Conservation (phyloP, 2,888 invertebrate genomes). For the Formica aserva region DNA sequence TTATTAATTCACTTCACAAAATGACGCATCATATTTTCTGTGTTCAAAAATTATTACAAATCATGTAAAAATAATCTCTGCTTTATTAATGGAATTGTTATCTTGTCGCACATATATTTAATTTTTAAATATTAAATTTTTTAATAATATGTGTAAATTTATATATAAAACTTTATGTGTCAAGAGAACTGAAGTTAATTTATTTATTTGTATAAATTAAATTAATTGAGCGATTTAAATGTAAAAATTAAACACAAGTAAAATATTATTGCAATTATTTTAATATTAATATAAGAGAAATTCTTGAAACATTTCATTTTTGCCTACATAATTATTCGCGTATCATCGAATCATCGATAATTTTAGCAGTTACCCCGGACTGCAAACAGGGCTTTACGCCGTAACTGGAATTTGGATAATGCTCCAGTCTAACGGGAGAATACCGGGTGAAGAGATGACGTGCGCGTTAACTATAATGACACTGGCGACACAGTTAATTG, state of each 20-base stretch:
- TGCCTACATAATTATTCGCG: background rate
- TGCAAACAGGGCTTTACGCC: background rate
- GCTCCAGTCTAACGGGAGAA: background rate
- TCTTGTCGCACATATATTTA: background rate
- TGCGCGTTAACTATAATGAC: constrained; percentile 51
- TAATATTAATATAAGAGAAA: background rate
- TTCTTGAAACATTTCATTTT: background rate
- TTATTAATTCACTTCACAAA: background rate
- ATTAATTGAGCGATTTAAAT: background rate
- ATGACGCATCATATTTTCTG: background rate
- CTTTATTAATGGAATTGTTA: background rate
- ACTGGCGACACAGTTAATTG: constrained; percentile 69
- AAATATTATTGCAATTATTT: background rate
- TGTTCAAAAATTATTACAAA: background rate
- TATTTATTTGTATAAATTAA: background rate
- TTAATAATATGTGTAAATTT: background rate
- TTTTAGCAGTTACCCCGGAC: background rate
- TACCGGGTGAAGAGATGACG: constrained; percentile 9
- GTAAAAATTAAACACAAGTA: background rate
- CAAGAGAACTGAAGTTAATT: background rate
- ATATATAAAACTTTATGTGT: background rate
- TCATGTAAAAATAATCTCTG: background rate
- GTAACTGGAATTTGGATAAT: constrained; percentile 29
- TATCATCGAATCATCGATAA: background rate
- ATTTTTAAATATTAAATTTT: background rate